Evolutionary conservation across 2,797 vertebrate species (phyloP).

Genomic region (Alauda arvensis): DNA sequence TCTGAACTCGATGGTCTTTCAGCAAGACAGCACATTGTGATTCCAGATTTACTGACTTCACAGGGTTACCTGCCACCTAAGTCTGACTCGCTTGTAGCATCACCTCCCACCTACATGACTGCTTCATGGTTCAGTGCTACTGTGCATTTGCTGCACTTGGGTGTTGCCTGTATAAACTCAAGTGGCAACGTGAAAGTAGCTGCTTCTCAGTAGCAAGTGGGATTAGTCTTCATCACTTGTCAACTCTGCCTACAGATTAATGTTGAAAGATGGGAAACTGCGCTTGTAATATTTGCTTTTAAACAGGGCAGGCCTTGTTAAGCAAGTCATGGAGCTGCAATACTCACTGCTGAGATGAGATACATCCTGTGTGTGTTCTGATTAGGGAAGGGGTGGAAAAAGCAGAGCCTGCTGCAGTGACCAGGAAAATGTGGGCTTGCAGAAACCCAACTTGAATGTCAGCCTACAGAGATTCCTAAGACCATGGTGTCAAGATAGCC

Average conservation of each 20-base stretch:
- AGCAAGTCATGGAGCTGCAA: neutral
- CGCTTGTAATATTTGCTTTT: neutral
- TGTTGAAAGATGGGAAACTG: neutral
- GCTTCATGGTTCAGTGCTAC: neutral
- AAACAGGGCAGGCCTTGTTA: neutral
- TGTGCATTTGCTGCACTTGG: neutral
- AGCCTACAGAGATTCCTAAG: neutral
- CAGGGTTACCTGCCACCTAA: neutral
- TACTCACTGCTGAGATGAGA: neutral
- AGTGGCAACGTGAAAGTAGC: neutral
- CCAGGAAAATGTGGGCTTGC: neutral
- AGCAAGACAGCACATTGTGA: neutral
- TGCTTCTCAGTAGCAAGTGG: neutral
- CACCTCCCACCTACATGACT: neutral
- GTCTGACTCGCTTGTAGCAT: neutral
- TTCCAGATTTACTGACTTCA: neutral
- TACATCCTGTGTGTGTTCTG: neutral
- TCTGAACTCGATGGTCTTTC: neutral
- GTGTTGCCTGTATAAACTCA: neutral
- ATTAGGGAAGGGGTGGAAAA: neutral
- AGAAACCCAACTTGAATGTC: neutral
- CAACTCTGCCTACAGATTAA: neutral
- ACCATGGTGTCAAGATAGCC: neutral
- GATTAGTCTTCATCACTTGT: neutral
- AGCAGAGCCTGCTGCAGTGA: neutral